Percentiles rank a stretch among this genome's conserved stretches.
Conservation (phyloP, 2,797 vertebrate genomes). For the Picus viridis region DNA sequence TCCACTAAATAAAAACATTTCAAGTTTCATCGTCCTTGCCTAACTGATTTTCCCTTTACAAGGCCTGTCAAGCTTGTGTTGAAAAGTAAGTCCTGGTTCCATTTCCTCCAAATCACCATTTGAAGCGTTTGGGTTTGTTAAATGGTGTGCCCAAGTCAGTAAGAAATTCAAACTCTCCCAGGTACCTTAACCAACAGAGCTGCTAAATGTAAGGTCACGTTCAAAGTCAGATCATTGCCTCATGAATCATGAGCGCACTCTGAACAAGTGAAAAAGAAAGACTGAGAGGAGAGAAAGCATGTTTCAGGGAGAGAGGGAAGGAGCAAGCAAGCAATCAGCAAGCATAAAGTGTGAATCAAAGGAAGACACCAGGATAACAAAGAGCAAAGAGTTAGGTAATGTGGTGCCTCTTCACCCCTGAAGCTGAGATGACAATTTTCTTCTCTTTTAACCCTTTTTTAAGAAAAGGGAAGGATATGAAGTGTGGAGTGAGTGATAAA, state of each 20-base stretch:
- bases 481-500: conserved; percentile 58
- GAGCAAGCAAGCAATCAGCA: not conserved
- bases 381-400: not conserved
- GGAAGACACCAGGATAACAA: not conserved
- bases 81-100: not conserved
- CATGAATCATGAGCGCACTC: conserved; percentile 19
- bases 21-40: not conserved
- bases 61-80: not conserved
- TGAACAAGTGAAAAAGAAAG: not conserved
- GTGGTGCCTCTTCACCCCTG: not conserved
- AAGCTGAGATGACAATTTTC: not conserved
- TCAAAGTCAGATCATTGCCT: conserved; percentile 24
- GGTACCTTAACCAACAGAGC: conserved; percentile 8
- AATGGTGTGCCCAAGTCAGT: not conserved
- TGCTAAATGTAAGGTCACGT: conserved; percentile 36
- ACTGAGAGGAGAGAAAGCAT: not conserved
- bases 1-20: conserved; percentile 25
- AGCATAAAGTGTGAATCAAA: not conserved
- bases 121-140: not conserved
- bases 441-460: conserved; percentile 6
- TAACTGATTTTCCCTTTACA: not conserved
- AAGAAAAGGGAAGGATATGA: conserved; percentile 9
- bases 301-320: conserved; percentile 5
- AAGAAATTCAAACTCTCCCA: not conserved
- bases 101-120: not conserved